Base-by-base conservation (phyloP, 2,888 invertebrate genomes). In the Esperia sulphurella region DNA sequence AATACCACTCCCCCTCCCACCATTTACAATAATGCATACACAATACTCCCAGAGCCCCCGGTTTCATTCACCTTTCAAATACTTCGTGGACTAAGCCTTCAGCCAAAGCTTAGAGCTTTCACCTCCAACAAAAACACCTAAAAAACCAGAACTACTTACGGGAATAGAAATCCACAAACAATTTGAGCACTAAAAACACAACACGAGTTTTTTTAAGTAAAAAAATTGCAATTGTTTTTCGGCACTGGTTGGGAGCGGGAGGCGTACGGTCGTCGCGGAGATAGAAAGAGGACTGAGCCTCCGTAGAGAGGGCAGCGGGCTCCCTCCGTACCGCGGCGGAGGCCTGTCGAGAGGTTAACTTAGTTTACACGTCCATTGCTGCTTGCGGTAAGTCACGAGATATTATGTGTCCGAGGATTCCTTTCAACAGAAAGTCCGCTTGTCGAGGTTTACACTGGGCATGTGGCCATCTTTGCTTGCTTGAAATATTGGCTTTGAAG, bases 191-290 rank as follows among this genome's bases (percentile, higher is more conserved):
- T 7, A 14, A 61, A 63, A 70, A 71, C 86, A 88, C 86, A 80
- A 71, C 86, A 88, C 88, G 76, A 65, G 73, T 78, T 71, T 74
- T 75, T 76, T 65, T 67, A 68, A 68, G 66, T 67, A 76, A 76
- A 70, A 68, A 70, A 77, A 39, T 7, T 68, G 59, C 64, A 71
- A 79, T 74, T 74, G 71, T 65, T 67, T 63, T 59, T 58, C 61
- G 65, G 61, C 77, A 79, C 79, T 74, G 55, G 8, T 40, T 58
- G 49, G 48, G 68, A 75, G 71, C 59, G 67, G 56, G 56, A n/a
- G 54, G 65, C 75, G 72, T 71, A 58, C 74, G 54, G 54, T 62
- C 58, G 14, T 46, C 54, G 57, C 68, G 65, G 72, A 66, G 66
- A 68, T 66, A 61, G 55, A 57, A 61, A 64, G 82, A 84, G 84